Base-by-base conservation (phyloP, 92 coral and sea anemone species). In the Heteractis magnifica region DNA sequence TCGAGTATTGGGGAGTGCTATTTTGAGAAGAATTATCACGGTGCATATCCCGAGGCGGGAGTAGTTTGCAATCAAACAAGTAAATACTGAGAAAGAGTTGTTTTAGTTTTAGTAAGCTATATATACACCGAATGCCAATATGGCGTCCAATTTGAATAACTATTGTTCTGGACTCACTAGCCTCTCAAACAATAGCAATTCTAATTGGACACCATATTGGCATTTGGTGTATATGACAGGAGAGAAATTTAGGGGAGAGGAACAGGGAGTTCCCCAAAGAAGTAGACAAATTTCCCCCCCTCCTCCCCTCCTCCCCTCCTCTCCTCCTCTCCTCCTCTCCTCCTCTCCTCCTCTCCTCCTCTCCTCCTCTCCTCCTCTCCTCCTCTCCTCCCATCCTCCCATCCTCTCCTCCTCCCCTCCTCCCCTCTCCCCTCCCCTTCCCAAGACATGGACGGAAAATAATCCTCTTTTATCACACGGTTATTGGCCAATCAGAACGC, bases 21-120 rank as follows among this genome's bases (percentile, higher is more conserved):
- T n/a, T 86, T 70, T 51, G 85, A 86, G 19, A 73, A 56, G 70
- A 77, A 52, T 13, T 86, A 72, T 53, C 89, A 80, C 65, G 86
- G 58, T 8, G 52, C 71, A 20, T 76, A 76, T 71, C 89, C 85
- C 0, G 89, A 86, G 58, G 79, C 60, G 50, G 89, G 85, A 49
- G 81, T 86, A 6, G 62, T 56, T 5, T 86, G 89, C 84, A 80
- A 80, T 50, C 14, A 49, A 79, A 80, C 84, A 51, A 56, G 88
- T 85, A 72, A 51, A 20, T 73, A 52, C n/a, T n/a, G n/a, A n/a
- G 1, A 76, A 8, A 10, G 75, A 13, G 20, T 19, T 44, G 0
- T n/a, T 73, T 0, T 26, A 2, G 1, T 68, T 68, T 68, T 68
- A 16, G 13, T 8, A 12, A 8, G 13, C 10, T 53, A 53, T 53